These are phyloP conservation scores for Pollenia angustigena DNA, from an alignment of 2,888 invertebrate genomes.

Conservation along the genomic window DNA sequence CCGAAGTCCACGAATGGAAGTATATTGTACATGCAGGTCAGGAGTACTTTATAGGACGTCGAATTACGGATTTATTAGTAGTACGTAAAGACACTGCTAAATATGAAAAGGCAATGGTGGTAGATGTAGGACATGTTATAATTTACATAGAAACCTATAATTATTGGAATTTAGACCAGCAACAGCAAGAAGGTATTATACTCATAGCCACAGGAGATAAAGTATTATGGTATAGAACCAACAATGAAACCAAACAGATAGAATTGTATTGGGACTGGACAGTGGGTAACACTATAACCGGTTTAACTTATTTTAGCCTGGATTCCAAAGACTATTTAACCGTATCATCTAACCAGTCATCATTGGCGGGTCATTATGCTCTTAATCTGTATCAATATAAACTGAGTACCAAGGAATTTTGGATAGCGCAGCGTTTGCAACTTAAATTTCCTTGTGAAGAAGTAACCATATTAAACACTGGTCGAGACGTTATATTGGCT, in stretches of 20 bases:
- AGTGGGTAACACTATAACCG: conserved; percentile 75
- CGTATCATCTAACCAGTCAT: conserved; percentile 75
- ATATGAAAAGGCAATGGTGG: conserved; percentile 71
- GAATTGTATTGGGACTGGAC: conserved; percentile 80
- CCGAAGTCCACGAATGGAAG: conserved; percentile 80
- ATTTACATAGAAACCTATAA: conserved; percentile 76
- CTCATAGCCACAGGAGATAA: conserved; percentile 76
- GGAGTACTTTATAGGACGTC: conserved; percentile 80
- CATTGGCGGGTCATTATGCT: conserved; percentile 69
- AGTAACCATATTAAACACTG: conserved; percentile 80
- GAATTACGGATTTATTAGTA: conserved; percentile 76
- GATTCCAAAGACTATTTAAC: conserved; percentile 78
- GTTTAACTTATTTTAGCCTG: conserved; percentile 77
- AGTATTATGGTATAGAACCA: conserved; percentile 79
- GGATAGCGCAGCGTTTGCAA: conserved; percentile 81
- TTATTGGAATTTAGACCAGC: conserved; percentile 78
- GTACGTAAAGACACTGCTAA: conserved; percentile 74
- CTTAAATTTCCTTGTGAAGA: conserved; percentile 76
- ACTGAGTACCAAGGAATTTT: conserved; percentile 78
- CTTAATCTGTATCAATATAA: conserved; percentile 81
- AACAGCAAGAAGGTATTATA: conserved; percentile 77
- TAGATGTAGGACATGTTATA: conserved; percentile 75
- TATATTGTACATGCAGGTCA: conserved; percentile 77
- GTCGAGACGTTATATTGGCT: conserved; percentile 81
- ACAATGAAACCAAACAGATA: conserved; percentile 67